Conservation (phyloP, 2,888 invertebrate genomes). For the Malacosoma neustria region DNA sequence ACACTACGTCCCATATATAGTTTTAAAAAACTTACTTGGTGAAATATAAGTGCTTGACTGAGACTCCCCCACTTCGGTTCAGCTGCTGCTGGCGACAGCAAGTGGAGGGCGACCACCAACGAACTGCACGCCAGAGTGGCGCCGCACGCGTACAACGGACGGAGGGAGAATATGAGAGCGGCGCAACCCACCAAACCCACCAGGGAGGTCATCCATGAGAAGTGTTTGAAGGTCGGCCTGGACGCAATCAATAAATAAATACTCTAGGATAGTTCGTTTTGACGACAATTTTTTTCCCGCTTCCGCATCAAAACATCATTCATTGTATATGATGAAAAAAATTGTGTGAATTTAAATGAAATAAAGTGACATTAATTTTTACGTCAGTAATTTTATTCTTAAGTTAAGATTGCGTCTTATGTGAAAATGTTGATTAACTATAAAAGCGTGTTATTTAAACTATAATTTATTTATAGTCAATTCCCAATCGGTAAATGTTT, state of each 20-base stretch:
- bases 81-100: conserved; percentile 90
- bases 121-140: conserved; percentile 90
- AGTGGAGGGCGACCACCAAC: conserved; percentile 90
- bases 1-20: too few relatives aligned
- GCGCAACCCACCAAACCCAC: conserved; percentile 90
- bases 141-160: conserved; percentile 90
- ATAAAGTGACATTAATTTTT: too few relatives aligned
- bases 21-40: conserved; percentile 82
- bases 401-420: too few relatives aligned
- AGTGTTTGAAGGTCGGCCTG: conserved; percentile 97
- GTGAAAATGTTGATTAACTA: too few relatives aligned
- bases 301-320: neutral
- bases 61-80: conserved; percentile 95
- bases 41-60: conserved; percentile 99
- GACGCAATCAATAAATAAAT: too few relatives aligned
- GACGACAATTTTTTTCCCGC: too few relatives aligned
- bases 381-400: too few relatives aligned
- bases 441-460: too few relatives aligned
- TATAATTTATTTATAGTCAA: too few relatives aligned
- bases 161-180: conserved; percentile 96
- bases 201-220: conserved; percentile 94
- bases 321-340: neutral
- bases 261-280: too few relatives aligned
- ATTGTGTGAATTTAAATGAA: neutral
- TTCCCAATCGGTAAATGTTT: too few relatives aligned